Conservation (phyloP, 2,797 vertebrate species). For the Xerus rutilus region DNA sequence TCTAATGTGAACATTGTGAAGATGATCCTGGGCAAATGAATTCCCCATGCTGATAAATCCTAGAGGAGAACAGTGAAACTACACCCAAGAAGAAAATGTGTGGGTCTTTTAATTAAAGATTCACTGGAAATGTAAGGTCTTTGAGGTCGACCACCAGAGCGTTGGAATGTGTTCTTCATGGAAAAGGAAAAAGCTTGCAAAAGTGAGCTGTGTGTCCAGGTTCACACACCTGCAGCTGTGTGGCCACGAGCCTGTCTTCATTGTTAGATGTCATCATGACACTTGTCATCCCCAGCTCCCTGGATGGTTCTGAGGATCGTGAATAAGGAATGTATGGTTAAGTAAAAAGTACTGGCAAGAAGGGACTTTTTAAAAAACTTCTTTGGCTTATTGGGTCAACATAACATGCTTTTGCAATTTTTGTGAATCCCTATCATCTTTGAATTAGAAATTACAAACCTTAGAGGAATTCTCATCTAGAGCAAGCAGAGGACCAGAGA, state of each 20-base stretch:
- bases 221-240: background rate
- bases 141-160: background rate
- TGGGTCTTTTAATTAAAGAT: background rate
- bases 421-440: background rate
- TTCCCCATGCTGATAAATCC: background rate
- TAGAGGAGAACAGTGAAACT: background rate
- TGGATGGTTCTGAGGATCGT: background rate
- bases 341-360: background rate
- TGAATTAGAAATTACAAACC: background rate
- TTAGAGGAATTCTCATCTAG: background rate
- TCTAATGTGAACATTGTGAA: background rate
- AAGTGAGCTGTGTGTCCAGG: background rate
- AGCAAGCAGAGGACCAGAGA: background rate
- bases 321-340: background rate
- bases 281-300: background rate
- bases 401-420: background rate
- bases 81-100: background rate
- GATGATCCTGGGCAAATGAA: background rate
- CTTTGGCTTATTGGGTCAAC: background rate
- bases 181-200: background rate
- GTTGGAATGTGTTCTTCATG: background rate
- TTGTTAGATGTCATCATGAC: background rate
- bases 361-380: background rate
- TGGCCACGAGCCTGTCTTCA: background rate
- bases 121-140: slow-evolving; percentile 16